Evolutionary conservation across 2,888 invertebrate genomes (phyloP), one percentile per base, ranked within the genome.

Genomic region (Euzophera pinguis): DNA sequence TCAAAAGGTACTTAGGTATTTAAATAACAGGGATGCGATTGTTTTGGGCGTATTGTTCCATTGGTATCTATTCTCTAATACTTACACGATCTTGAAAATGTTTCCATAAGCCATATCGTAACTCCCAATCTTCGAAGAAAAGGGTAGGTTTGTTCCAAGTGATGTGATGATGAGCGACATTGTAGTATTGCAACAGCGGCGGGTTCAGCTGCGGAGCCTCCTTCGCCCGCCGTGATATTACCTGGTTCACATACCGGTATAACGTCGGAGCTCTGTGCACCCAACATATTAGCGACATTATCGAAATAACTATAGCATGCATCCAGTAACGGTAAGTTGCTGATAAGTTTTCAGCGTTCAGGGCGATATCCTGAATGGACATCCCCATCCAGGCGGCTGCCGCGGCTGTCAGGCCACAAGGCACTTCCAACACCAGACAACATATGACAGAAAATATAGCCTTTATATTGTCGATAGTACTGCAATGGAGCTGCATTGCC

Each of bases 101-200:
- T 67, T 92, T 93, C 93, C 93, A 93, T 5, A 93, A 68, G 0
- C 92, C 92, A 58, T 92, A 93, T 32, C 93, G 84, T 2, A 92
- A 81, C 65, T 93, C 93, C 93, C 93, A 93, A 64, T 93, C 93
- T 56, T 93, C 91, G 55, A 93, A 92, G 66, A 92, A 93, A 10
- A 93, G 70, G 5, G 92, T 92, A 0, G 92, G 91, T 53, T 92
- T 93, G 61, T 92, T 89, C 92, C 92, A 92, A 0, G 91, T 81
- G 1, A 92, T 78, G 53, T 92, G 91, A 62, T 92, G 91, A 10
- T 86, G 77, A 0, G 91, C 90, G 49, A 92, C 90, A 35, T 83
- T 81, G 64, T 93, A 93, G 14, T 70, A 69, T 0, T 83, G 73
- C 63, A 86, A 83, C 34, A 93, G 61, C 0, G 93, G 93, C 0